Conservation (phyloP, 2,797 vertebrate species). For the Parambassis ranga region DNA sequence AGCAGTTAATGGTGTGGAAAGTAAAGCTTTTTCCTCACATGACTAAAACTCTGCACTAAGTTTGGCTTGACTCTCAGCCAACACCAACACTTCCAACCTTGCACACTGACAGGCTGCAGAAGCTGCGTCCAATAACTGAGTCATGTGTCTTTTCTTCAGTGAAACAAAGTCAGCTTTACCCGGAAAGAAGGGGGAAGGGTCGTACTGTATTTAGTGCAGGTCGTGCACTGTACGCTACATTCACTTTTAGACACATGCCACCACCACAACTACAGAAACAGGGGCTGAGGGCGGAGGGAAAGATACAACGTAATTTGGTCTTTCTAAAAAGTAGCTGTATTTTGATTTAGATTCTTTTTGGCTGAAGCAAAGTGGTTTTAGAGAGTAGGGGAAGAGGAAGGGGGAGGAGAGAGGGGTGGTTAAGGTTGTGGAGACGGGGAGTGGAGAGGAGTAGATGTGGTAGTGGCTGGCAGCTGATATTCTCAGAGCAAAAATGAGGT, state of each 20-base stretch:
- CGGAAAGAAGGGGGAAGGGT: background rate
- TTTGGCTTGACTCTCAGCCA: background rate
- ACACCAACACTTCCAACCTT: background rate
- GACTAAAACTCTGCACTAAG: too few relatives aligned
- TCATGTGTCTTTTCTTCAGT: background rate
- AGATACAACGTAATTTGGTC: constrained; percentile 80
- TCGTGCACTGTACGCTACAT: background rate
- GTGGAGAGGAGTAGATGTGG: constrained; percentile 34
- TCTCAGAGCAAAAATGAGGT: constrained; percentile 16
- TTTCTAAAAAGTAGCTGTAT: constrained; percentile 84
- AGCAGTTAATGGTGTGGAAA: too few relatives aligned
- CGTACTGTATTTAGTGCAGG: background rate
- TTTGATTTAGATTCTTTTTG: constrained; percentile 77
- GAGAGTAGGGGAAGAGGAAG: constrained; percentile 31
- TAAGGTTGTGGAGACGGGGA: background rate
- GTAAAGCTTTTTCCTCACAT: background rate
- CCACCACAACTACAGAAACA: constrained; percentile 54
- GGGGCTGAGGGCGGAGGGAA: constrained; percentile 63
- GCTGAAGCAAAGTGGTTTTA: constrained; percentile 75
- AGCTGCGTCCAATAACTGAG: background rate
- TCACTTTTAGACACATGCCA: background rate
- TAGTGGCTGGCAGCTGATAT: constrained; percentile 27
- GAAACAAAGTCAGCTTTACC: background rate
- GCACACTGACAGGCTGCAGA: background rate
- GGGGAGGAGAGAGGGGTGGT: background rate